Conservation (phyloP, 2,113 vertebrate genomes). For the Chaetodon trifascialis region DNA sequence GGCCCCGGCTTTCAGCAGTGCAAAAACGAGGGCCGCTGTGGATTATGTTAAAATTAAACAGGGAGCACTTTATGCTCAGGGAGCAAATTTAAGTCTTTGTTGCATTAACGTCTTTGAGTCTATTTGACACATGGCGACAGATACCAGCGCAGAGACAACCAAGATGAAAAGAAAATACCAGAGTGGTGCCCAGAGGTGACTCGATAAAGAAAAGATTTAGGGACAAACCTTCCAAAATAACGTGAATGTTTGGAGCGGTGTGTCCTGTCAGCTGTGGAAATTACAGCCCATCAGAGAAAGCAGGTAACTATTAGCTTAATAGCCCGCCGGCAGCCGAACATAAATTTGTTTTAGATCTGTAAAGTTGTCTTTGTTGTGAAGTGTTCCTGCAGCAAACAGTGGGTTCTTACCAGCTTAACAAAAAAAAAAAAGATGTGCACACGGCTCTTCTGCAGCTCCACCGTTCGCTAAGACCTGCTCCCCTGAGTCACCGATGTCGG, state of each 20-base stretch:
- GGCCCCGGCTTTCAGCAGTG: background rate
- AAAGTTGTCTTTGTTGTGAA: background rate
- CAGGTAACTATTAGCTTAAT: conserved; percentile 5
- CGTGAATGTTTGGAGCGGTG: background rate
- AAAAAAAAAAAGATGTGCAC: too few relatives aligned
- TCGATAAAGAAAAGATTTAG: too few relatives aligned
- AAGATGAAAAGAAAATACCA: background rate
- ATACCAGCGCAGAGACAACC: background rate
- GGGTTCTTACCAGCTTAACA: background rate
- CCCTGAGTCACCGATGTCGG: too few relatives aligned
- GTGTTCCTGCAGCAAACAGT: background rate
- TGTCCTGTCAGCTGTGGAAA: background rate
- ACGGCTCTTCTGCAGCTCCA: too few relatives aligned
- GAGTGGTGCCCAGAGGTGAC: background rate
- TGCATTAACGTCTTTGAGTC: background rate
- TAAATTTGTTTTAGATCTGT: too few relatives aligned
- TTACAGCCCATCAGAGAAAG: conserved; percentile 4
- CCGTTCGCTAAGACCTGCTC: too few relatives aligned
- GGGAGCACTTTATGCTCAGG: too few relatives aligned
- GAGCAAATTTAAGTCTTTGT: background rate
- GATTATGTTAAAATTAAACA: background rate
- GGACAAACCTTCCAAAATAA: too few relatives aligned
- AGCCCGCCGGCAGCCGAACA: background rate
- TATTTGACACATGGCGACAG: background rate
- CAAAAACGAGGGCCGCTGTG: background rate